These are phyloP conservation scores for Agelaius phoeniceus DNA, from an alignment of 2,113 vertebrate species.

Conservation along the genomic window DNA sequence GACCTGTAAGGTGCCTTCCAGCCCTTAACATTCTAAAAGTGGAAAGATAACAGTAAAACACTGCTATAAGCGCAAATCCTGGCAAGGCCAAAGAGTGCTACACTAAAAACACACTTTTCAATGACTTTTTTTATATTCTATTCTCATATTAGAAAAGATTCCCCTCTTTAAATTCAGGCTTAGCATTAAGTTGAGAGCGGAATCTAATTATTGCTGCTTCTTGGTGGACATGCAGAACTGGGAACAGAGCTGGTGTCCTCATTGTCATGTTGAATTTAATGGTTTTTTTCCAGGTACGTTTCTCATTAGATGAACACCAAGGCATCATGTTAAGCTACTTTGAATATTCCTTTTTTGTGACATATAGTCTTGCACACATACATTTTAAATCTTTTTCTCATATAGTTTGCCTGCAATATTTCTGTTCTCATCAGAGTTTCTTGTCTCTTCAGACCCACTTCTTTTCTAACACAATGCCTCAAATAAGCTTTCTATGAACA, in stretches of 20 bases:
- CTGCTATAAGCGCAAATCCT: not conserved
- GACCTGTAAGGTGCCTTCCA: not conserved
- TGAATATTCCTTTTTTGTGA: not conserved
- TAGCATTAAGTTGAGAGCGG: not conserved
- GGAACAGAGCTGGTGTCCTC: not conserved
- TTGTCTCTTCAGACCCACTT: not conserved
- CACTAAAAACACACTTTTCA: not conserved
- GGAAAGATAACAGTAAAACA: not conserved
- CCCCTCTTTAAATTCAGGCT: not conserved
- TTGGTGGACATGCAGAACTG: not conserved
- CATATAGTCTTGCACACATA: rapidly evolving
- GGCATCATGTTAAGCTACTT: not conserved
- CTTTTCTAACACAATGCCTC: not conserved
- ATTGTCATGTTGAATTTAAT: not conserved
- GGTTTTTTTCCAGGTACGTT: not conserved
- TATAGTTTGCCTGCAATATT: not conserved
- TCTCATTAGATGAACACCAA: not conserved
- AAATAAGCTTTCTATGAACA: not conserved
- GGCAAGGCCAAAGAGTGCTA: not conserved
- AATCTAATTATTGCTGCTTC: not conserved
- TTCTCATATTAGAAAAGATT: not conserved
- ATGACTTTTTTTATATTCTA: not conserved
- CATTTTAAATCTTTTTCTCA: not conserved
- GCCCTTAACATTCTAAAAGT: not conserved
- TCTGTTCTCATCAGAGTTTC: not conserved